phyloP scores from a whole-genome alignment of 2,113 vertebrate genomes.

The Petromus typicus region DNA sequence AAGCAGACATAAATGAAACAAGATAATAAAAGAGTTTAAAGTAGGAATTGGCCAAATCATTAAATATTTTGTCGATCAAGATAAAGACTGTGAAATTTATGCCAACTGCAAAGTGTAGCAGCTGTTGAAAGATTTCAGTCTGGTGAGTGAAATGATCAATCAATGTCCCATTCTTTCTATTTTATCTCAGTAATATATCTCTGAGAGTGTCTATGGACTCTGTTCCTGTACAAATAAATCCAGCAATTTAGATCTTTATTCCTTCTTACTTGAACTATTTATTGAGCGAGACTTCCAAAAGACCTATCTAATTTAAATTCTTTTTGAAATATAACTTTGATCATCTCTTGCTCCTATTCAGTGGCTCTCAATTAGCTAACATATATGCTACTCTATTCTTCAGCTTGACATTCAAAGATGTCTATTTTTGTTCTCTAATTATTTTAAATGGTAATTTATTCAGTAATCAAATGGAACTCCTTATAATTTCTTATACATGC shows the following conservation, averaged over 20 bases:
- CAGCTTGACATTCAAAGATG: background rate
- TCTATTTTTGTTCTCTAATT: background rate
- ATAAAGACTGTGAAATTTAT: slow-evolving; percentile 44
- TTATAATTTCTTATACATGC: background rate
- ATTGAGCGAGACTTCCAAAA: background rate
- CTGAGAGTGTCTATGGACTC: background rate
- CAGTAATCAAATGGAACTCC: background rate
- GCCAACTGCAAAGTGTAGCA: background rate
- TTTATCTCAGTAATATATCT: background rate
- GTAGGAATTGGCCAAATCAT: background rate
- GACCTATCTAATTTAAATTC: background rate
- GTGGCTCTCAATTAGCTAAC: background rate
- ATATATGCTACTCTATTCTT: background rate
- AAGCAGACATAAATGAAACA: background rate
- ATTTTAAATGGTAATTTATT: background rate
- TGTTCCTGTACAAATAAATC: slow-evolving; percentile 26
- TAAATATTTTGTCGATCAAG: slow-evolving; percentile 36
- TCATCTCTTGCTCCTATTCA: background rate
- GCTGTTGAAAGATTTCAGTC: background rate
- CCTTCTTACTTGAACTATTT: background rate
- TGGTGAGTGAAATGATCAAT: slow-evolving; percentile 25
- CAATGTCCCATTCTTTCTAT: background rate
- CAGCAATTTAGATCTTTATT: background rate
- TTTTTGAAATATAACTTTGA: background rate
- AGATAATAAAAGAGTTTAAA: background rate